Conservation (phyloP, 2,797 vertebrate species). For the Lepilemur ruficaudatus region DNA sequence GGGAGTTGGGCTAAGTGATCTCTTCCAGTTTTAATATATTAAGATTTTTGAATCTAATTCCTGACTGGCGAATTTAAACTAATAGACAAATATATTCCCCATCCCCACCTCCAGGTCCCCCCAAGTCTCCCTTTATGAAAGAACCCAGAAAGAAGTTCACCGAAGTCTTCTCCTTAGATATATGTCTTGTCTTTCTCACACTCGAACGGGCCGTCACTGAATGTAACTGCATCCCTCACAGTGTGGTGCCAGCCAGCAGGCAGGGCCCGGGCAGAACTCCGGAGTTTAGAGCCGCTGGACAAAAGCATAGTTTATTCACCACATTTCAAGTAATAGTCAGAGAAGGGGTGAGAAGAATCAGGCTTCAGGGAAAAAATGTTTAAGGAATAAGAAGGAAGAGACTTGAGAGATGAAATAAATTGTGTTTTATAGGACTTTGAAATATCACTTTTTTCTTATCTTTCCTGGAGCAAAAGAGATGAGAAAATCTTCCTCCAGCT, state of each 20-base stretch:
- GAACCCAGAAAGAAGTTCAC: not conserved
- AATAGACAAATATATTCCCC: not conserved
- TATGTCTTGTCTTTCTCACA: not conserved
- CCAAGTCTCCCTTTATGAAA: not conserved
- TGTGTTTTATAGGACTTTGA: constrained; percentile 17
- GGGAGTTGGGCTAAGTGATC: not conserved
- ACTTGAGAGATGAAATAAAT: constrained; percentile 3
- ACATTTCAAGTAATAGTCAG: not conserved
- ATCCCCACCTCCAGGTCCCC: not conserved
- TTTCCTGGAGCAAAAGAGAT: constrained; percentile 48
- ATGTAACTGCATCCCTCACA: not conserved
- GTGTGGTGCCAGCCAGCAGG: not conserved
- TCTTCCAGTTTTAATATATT: not conserved
- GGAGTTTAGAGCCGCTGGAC: not conserved
- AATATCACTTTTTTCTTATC: constrained; percentile 22
- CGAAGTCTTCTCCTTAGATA: not conserved
- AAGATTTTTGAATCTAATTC: not conserved
- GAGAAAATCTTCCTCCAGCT: not conserved
- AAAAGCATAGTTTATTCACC: not conserved
- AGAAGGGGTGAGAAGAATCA: not conserved
- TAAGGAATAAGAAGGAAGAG: not conserved
- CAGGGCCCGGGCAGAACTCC: not conserved
- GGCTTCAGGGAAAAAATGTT: not conserved
- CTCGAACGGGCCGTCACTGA: not conserved
- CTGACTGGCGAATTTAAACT: not conserved